Evolutionary conservation across 2,888 invertebrate species (phyloP), one percentile per base, ranked within the genome.

Genomic region (Slavum lentiscoides): DNA sequence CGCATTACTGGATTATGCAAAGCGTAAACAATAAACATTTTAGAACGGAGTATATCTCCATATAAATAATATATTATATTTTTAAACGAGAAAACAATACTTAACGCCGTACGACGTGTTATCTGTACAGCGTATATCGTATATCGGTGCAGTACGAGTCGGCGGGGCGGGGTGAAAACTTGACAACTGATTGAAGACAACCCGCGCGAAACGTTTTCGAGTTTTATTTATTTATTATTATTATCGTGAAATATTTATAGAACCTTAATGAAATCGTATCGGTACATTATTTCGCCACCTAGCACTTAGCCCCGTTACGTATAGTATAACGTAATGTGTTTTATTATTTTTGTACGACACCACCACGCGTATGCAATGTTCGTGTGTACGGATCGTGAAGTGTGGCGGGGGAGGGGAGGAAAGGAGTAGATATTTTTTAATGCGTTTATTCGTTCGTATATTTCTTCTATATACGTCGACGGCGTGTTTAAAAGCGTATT

Each of bases 101-200:
- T 77, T 77, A 69, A 77, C 59, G 49, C 69, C 66, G n/a, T 9
- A 23, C 30, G 30, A 30, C 70, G 70, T 77, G 69, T 77, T 77
- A 77, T 77, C 77, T 77, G 53, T 11, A 23, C 2, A 9, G 11
- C 1, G 3, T 59, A 59, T 59, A 49, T 8, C 1, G 3, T 59
- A 59, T 59, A 49, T 8, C 21, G 21, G 13, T 13, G 13, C 15
- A 49, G 49, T 13, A 13, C 13, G 13, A 13, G 15, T 43, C n/a
- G 4, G 17, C 8, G 37, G 19, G 76, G 77, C 69, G 70, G 62
- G 21, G 77, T 70, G 19, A 55, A 21, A 74, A 77, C 69, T 59
- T 62, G 77, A 77, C 77, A 77, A 77, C 77, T 77, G 69, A 77
- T 77, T 77, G 69, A 77, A 62, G 68, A 77, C 77, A 77, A 53